phyloP scores from a whole-genome alignment of 2,113 vertebrate genomes.

The Ornithorhynchus anatinus region DNA sequence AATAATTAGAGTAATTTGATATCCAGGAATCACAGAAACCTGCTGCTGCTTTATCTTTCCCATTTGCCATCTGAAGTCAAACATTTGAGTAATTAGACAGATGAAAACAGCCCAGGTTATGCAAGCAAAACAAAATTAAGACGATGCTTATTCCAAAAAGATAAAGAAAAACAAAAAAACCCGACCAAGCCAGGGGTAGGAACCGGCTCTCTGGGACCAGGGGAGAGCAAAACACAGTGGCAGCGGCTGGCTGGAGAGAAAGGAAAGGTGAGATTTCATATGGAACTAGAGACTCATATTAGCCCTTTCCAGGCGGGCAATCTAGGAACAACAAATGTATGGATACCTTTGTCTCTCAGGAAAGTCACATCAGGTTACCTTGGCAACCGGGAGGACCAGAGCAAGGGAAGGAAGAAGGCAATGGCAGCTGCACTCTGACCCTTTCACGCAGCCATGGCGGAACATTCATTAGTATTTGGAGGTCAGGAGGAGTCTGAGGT shows the following conservation, averaged over 20 bases:
- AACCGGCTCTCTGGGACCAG: not conserved
- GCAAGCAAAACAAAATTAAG: constrained; percentile 69
- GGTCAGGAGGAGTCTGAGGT: constrained; percentile 53
- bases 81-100: constrained; percentile 60
- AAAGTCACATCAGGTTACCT: constrained; percentile 62
- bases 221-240: not conserved
- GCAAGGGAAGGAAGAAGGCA: constrained; percentile 18
- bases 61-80: constrained; percentile 66
- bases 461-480: constrained; percentile 61
- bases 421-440: constrained; percentile 47
- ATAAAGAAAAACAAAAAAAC: constrained; percentile 10
- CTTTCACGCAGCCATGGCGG: constrained; percentile 62
- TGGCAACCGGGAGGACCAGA: constrained; percentile 36
- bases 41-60: constrained; percentile 67
- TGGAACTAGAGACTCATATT: not conserved
- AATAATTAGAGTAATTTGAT: constrained; percentile 72
- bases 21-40: constrained; percentile 68
- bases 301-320: not conserved
- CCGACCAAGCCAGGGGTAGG: no score
- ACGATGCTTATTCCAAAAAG: constrained; percentile 45
- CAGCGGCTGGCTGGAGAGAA: accelerated
- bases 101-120: constrained; percentile 62
- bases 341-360: constrained; percentile 28
- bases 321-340: not conserved
- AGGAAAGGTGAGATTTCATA: not conserved